Conservation (phyloP, 1,140 invertebrate species). For the Tetragonula clypearis region DNA sequence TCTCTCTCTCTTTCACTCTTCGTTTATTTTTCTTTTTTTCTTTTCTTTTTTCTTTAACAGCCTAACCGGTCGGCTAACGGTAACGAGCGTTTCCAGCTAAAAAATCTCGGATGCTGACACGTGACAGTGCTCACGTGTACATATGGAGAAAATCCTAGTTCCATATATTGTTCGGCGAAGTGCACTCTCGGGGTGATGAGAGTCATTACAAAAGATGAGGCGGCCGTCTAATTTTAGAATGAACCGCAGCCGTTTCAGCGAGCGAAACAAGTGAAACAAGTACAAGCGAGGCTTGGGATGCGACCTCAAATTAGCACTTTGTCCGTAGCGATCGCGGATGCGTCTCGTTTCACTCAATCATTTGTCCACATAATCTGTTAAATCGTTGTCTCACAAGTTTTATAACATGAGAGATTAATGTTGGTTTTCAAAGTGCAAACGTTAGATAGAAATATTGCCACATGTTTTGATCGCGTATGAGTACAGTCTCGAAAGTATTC, state of each 20-base stretch:
- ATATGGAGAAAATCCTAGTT: constrained; percentile 10
- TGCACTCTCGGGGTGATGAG: constrained; percentile 40
- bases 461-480: too few relatives aligned
- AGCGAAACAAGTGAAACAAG: background rate
- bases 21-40: background rate
- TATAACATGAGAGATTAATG: too few relatives aligned
- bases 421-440: too few relatives aligned
- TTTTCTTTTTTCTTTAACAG: background rate
- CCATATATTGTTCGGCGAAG: constrained; percentile 44
- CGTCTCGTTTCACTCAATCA: background rate
- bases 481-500: too few relatives aligned
- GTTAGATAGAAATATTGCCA: too few relatives aligned
- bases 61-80: background rate
- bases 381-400: background rate
- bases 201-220: constrained; percentile 50
- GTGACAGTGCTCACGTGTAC: too few relatives aligned
- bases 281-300: background rate
- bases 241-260: constrained; percentile 4
- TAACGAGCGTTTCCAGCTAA: constrained; percentile 17
- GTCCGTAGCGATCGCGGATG: background rate
- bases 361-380: background rate
- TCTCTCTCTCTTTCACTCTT: background rate
- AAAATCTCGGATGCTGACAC: background rate
- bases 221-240: constrained; percentile 51
- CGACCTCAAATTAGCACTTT: constrained; percentile 43